A percentile compares a stretch with the other conserved stretches of the same genome.
These are phyloP conservation scores for Coracopsis vasa DNA, from an alignment of 2,113 vertebrate genomes.

Conservation along the genomic window DNA sequence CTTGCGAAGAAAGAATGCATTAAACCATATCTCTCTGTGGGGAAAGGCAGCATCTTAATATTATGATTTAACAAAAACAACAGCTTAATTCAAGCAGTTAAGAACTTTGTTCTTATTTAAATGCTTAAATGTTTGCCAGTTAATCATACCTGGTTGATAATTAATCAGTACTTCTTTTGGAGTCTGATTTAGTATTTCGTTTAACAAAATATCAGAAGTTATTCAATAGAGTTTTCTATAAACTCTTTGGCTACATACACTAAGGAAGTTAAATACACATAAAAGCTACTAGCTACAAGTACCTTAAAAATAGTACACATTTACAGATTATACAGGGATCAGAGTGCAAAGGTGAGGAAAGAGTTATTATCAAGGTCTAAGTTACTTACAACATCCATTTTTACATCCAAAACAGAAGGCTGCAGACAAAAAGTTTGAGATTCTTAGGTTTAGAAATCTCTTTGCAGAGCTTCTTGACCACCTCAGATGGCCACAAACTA, in stretches of 20 bases:
- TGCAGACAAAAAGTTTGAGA: neutral
- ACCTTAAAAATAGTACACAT: slow-evolving; percentile 54
- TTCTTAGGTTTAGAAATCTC: slow-evolving; percentile 26
- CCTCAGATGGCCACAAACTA: neutral
- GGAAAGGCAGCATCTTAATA: neutral
- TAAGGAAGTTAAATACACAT: slow-evolving; percentile 42
- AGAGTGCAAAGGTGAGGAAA: slow-evolving; percentile 29
- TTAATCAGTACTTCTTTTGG: slow-evolving; percentile 11
- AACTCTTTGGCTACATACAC: slow-evolving; percentile 68
- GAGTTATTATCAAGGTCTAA: slow-evolving; percentile 22
- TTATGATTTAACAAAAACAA: neutral
- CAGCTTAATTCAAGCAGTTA: neutral
- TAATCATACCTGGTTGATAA: neutral
- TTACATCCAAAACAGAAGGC: slow-evolving; percentile 29
- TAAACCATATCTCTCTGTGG: neutral
- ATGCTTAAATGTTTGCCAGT: neutral
- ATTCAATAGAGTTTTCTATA: neutral
- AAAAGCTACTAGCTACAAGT: slow-evolving; percentile 6
- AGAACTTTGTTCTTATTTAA: neutral
- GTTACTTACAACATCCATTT: slow-evolving; percentile 33
- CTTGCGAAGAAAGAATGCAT: neutral
- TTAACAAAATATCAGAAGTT: neutral
- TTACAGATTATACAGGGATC: slow-evolving; percentile 57
- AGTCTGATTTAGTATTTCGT: neutral
- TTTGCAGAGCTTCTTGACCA: neutral